Evolutionary conservation across 2,113 vertebrate genomes (phyloP), one percentile per base, ranked within the genome.

Genomic region (Chroicocephalus ridibundus): DNA sequence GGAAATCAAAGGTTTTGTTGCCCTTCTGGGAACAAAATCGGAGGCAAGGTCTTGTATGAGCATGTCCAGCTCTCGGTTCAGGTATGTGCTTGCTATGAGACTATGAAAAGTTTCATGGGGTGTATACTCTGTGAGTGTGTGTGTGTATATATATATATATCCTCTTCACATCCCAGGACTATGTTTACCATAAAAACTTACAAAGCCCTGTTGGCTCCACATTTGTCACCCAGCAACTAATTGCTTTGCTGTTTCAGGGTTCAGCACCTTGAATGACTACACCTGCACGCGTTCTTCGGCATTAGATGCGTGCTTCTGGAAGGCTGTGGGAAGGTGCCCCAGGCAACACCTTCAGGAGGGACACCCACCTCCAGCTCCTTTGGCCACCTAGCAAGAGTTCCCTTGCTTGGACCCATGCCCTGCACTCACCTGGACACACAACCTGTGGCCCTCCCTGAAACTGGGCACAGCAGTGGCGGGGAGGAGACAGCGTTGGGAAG

Each of bases 251-350:
- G 19, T 51, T 66, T 68, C 51, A 36, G 36, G 31, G 25, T 46
- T 57, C n/a, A 57, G 29, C 52, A 34, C 31, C 26, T 31, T 42
- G 47, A 82, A 54, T 2, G 4, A 66, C 46, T 32, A 9, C 0
- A 1, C 16, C 52, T 68, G 46, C 47, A 51, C 0, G 0, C 2
- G 9, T 18, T 40, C 15, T 69, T 40, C 51, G 62, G 14, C 27
- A 9, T 60, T 26, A 62, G 32, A 46, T 1, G 1, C 3, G 0
- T 24, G 24, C 42, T 36, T 76, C 15, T 27, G 57, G 18, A 44
- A 21, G 29, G 17, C 36, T 31, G 13, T 24, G 58, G n/a, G 38
- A 42, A 74, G 54, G 64, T 36, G 44, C 4, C 46, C 68, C 60
- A 51, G 27, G 16, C 55, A 85, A 3, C 2, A n/a, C 22, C 42